phyloP scores from a whole-genome alignment of 2,797 vertebrate genomes.

The Cuculus canorus region DNA sequence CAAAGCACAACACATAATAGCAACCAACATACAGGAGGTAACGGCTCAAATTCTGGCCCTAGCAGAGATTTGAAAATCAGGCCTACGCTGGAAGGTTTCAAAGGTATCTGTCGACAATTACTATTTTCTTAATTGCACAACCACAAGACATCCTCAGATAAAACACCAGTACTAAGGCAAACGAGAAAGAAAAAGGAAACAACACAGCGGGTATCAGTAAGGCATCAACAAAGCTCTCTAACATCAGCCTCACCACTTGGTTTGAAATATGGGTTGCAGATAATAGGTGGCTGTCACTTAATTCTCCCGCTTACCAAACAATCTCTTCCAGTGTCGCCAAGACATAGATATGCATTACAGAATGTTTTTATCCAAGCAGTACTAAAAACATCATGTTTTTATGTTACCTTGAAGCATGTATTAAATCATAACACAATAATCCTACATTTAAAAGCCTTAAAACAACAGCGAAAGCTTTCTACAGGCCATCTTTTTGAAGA shows the following conservation, averaged over 20 bases:
- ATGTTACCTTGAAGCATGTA: background rate
- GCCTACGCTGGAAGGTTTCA: background rate
- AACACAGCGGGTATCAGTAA: background rate
- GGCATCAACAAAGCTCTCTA: background rate
- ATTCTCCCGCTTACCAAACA: background rate
- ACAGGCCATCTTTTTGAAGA: background rate
- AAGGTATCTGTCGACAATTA: background rate
- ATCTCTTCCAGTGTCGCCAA: background rate
- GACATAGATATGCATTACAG: too few species aligned
- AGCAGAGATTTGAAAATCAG: background rate
- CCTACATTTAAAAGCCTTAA: background rate
- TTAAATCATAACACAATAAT: background rate
- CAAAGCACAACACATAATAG: background rate
- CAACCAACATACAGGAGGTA: fast-evolving
- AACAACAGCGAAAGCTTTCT: background rate
- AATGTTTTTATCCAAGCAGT: background rate
- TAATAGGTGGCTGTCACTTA: background rate
- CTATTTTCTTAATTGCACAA: background rate
- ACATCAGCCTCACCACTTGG: background rate
- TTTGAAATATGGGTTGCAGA: background rate
- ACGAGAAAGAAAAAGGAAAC: background rate
- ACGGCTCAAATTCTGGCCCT: background rate
- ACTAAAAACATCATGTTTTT: background rate
- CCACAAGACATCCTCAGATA: background rate
- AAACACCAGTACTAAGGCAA: background rate